A percentile compares a stretch with the other conserved stretches of the same genome.
These are phyloP conservation scores for Anthopleura sola DNA, from an alignment of 64 coral and sea anemone species.

Conservation along the genomic window DNA sequence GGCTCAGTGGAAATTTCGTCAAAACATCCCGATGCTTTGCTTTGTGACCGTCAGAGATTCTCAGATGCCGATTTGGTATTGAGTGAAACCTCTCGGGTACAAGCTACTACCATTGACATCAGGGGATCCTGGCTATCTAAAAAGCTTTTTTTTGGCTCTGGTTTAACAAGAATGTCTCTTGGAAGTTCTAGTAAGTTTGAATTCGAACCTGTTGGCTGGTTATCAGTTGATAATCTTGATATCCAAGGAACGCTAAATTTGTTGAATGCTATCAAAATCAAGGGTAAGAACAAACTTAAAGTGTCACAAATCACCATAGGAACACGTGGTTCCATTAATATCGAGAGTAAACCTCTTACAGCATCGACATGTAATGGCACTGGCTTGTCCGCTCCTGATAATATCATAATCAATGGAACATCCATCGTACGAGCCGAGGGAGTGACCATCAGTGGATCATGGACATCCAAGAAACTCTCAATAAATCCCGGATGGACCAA, in stretches of 20 bases:
- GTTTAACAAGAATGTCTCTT: background rate
- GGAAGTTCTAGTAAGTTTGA: background rate
- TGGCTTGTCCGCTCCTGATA: background rate
- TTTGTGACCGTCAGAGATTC: background rate
- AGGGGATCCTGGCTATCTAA: background rate
- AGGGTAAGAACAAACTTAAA: background rate
- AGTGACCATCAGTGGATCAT: background rate
- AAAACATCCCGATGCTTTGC: background rate
- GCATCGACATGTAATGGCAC: background rate
- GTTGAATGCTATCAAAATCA: background rate
- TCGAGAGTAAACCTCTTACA: background rate
- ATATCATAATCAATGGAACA: background rate
- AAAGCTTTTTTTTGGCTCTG: background rate
- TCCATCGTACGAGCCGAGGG: background rate
- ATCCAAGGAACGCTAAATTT: background rate
- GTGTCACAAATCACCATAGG: background rate
- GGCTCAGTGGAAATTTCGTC: background rate
- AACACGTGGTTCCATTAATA: background rate
- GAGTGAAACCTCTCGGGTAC: background rate
- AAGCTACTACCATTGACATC: background rate
- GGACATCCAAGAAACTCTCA: background rate
- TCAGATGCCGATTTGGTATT: background rate
- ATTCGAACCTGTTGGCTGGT: slow-evolving; percentile 1
- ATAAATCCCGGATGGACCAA: background rate
- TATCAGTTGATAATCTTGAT: background rate